Evolutionary conservation across 2,888 invertebrate species (phyloP).

Genomic region (Heteropelma amictum): DNA sequence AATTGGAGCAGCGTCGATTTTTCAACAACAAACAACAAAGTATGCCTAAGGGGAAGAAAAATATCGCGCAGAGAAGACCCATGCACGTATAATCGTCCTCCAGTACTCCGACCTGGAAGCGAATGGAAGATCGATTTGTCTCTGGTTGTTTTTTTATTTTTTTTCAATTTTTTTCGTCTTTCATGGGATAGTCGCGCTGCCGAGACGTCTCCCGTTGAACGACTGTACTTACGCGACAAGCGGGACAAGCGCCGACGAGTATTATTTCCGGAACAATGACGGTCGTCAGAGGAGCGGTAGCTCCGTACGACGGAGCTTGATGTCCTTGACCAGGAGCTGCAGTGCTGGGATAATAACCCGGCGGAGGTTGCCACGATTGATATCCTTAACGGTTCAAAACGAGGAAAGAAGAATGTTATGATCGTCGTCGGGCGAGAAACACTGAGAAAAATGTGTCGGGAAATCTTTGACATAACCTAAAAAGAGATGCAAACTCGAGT

Average conservation of each 20-base stretch:
- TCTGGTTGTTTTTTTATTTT: not conserved
- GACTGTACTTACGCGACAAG: constrained; percentile 87
- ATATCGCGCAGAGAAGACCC: constrained; percentile 90
- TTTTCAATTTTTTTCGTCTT: not conserved
- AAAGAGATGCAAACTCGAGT: not conserved
- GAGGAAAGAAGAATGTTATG: constrained; percentile 2
- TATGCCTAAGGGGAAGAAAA: constrained; percentile 92
- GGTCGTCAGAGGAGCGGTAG: constrained; percentile 79
- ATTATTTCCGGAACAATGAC: constrained; percentile 88
- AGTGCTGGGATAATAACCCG: constrained; percentile 80
- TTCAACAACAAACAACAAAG: constrained; percentile 91
- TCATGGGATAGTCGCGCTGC: too few relatives aligned
- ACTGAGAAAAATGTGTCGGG: too few relatives aligned
- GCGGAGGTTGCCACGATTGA: constrained; percentile 79
- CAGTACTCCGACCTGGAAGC: constrained; percentile 85
- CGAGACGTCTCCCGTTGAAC: too few relatives aligned
- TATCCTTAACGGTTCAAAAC: constrained; percentile 34
- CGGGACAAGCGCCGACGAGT: constrained; percentile 92
- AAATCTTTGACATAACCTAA: constrained; percentile 20
- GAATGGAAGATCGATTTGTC: not conserved
- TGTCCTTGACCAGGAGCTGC: constrained; percentile 58
- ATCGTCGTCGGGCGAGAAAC: too few relatives aligned
- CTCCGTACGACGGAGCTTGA: constrained; percentile 81
- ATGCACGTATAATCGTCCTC: constrained; percentile 93
- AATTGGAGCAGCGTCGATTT: constrained; percentile 91